Base-by-base conservation (phyloP, 2,113 vertebrate genomes). In the Pleuronectes platessa region DNA sequence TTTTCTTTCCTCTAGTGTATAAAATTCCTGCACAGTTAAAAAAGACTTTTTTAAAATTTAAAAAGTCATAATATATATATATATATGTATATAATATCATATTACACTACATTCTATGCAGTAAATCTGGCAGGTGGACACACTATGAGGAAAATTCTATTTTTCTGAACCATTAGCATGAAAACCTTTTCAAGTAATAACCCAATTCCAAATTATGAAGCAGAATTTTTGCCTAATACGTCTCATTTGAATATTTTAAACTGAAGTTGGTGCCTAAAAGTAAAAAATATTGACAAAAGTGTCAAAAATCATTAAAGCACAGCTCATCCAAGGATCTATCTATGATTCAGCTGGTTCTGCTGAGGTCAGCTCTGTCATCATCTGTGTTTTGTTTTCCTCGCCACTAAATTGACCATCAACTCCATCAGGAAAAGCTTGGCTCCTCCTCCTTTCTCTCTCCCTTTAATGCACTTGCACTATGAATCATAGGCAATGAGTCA, bases 401-500 rank as follows among this genome's bases (percentile, higher is more conserved):
- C 21, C 60, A 53, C 53, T 66, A 49, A 69, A 60, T 42, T 47
- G 35, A 66, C 62, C 65, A 53, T 76, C 54, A 61, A 20, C 60
- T 71, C 15, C 53, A 24, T 63, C 54, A 55, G 63, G 63, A 53
- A 67, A 49, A 49, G 14, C 75, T 74, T 5, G n/a, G 55, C 74
- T 70, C 78, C 56, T 78, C 65, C 66, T 69, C 59, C 40, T 61
- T 64, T 73, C 75, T 80, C 31, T 18, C 47, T 51, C 15, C 18
- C 47, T 51, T 72, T 27, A 3, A 68, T 80, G 42, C 51, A 18
- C 60, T 85, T 45, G 69, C 23, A n/a, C 67, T 61, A 23, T 88
- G 89, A 91, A 83, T 89, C 78, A 88, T 63, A 82, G 76, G 63
- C 71, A 70, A 14, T 88, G 83, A 93, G 5, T 91, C 88, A 92